These are phyloP conservation scores for Anomalospiza imberbis DNA, from an alignment of 2,797 vertebrate genomes.

Conservation along the genomic window DNA sequence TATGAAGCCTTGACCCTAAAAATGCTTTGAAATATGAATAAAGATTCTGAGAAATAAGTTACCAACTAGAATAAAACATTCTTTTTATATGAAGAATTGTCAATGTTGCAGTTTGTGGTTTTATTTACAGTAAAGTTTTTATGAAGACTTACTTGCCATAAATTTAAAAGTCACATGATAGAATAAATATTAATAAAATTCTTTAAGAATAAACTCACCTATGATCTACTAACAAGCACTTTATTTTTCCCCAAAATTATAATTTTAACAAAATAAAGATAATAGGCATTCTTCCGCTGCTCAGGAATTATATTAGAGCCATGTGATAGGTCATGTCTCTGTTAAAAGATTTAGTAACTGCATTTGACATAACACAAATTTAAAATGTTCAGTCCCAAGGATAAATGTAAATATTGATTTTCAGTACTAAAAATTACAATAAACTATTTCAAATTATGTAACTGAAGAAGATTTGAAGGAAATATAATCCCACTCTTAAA, in stretches of 20 bases:
- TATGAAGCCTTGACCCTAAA: neutral
- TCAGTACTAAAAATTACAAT: neutral
- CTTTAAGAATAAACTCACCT: neutral
- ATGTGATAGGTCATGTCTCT: neutral
- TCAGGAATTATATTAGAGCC: neutral
- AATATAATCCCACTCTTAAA: neutral
- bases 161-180: neutral
- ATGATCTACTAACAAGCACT: fast-evolving
- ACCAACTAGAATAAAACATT: neutral
- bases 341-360: neutral
- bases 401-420: neutral
- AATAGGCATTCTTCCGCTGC: neutral
- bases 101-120: fast-evolving
- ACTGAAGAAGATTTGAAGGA: neutral
- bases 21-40: neutral
- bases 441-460: neutral
- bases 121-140: neutral
- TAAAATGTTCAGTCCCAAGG: neutral
- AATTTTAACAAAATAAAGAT: neutral
- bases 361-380: neutral
- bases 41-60: neutral
- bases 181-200: neutral
- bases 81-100: neutral
- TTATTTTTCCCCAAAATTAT: neutral
- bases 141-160: neutral